Base-by-base conservation (phyloP, 2,797 vertebrate species). In the Mallotus villosus region DNA sequence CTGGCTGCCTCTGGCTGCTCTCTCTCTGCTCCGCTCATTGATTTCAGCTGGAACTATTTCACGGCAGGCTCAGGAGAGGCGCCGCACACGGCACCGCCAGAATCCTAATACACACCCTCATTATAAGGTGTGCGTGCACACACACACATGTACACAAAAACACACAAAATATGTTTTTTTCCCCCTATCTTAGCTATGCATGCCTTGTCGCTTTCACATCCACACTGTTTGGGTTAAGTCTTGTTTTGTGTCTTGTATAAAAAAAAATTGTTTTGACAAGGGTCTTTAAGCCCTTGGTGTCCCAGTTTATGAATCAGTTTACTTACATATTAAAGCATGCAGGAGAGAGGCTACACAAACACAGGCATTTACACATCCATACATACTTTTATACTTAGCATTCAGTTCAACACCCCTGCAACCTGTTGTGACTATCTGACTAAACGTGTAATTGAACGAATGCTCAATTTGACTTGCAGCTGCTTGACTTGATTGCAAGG, bases 31-130 rank as follows among this genome's bases (percentile, higher is more conserved):
- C 17, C 24, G 0, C 62, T 68, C 16, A 63, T 72, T 66, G 58
- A 67, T 58, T 73, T 71, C 60, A 69, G 14, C 12, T 69, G 68
- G 59, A 67, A 63, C 75, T 32, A 68, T 65, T 79, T 5, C 46
- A 46, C n/a, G 57, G 60, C 58, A 17, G 64, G 46, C 70, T 58
- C 73, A 68, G 29, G 25, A 29, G 51, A 24, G 59, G 12, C 24
- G 53, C 46, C 34, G 67, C 11, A n/a, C 46, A 27, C 12, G 4
- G 1, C 46, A 7, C 71, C 21, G 2, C 17, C 32, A 2, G 55
- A 60, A 60, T 49, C 53, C 61, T 29, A 72, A 72, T 72, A 16
- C 62, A 60, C 22, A 32, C 11, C 27, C 17, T 58, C 53, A 58
- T 65, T 58, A 60, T 27, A 46, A 27, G 55, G 34, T 29, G 2